phyloP scores from a whole-genome alignment of 2,797 vertebrate genomes.

The Podarcis lilfordi region DNA sequence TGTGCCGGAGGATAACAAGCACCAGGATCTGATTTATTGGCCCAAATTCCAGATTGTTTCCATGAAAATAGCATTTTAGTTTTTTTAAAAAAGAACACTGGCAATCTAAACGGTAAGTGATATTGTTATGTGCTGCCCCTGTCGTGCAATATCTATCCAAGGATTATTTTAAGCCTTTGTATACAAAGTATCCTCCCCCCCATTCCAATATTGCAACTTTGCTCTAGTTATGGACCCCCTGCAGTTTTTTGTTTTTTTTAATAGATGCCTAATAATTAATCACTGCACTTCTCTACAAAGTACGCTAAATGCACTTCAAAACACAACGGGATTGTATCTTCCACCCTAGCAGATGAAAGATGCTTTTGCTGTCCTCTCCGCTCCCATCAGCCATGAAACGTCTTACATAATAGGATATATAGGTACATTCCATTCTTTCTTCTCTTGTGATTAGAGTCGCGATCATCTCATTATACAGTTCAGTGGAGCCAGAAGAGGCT shows the following conservation, averaged over 20 bases:
- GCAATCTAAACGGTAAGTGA: neutral
- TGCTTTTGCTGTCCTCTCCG: slow-evolving; percentile 55
- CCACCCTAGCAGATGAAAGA: slow-evolving; percentile 49
- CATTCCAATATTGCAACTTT: neutral
- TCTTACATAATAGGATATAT: slow-evolving; percentile 54
- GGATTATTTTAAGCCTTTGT: slow-evolving; percentile 16
- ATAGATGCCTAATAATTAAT: slow-evolving; percentile 49
- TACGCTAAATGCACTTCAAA: slow-evolving; percentile 39
- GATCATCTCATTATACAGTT: slow-evolving; percentile 69
- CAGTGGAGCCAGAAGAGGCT: slow-evolving; percentile 71
- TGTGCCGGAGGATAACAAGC: neutral
- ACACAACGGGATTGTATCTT: slow-evolving; percentile 17
- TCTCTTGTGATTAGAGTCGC: slow-evolving; percentile 57
- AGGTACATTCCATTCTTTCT: slow-evolving; percentile 64
- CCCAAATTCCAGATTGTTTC: neutral
- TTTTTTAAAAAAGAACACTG: neutral
- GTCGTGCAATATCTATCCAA: slow-evolving; percentile 9
- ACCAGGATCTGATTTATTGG: neutral
- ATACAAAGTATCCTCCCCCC: neutral
- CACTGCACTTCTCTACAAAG: slow-evolving; percentile 24
- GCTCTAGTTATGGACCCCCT: neutral
- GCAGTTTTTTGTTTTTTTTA: neutral
- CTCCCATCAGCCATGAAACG: slow-evolving; percentile 62
- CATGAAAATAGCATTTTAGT: neutral
- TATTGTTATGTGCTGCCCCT: slow-evolving; percentile 8